Evolutionary conservation across 1,140 invertebrate species (phyloP), one percentile per base, ranked within the genome.

Genomic region (Lepidurus couesii): DNA sequence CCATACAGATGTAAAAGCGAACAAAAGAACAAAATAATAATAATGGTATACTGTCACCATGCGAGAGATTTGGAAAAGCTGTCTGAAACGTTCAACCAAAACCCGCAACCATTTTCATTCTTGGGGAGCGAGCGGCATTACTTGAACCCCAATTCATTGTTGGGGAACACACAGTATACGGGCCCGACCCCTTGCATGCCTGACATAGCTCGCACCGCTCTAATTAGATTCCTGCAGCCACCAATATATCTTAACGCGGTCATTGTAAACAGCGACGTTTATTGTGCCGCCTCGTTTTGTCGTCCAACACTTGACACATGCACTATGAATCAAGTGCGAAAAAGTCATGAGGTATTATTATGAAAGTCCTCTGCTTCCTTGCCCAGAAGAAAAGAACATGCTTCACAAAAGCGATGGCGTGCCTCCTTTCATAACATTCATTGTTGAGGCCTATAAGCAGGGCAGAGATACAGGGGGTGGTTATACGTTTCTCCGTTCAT

Each of bases 181-280:
- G 34, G 34, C 34, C 34, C 34, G 34, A 34, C 34, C 34, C 34
- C 34, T 9, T 21, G 53, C 53, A 16, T 65, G 53, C 53, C 53
- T 65, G 16, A 21, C 53, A 21, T 65, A 21, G 16, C 53, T 65
- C 21, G 53, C 21, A 34, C 4, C 34, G 34, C 53, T 16, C 6
- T 65, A 65, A 65, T 65, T 65, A 65, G 53, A 65, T 65, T 65
- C 53, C 53, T 65, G 16, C 21, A 7, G 53, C 53, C 53, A 65
- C 53, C 21, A 5, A 65, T 65, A 65, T 65, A 65, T 65, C 53
- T 65, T 65, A 21, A 65, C 53, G 16, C 1, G 53, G 53, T 65
- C 53, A 65, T 65, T 65, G 53, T 65, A n/a, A 65, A 65, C 4
- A 13, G 13, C 53, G 53, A 65, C 53, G 21, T 21, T 65, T 65